Percentiles rank a stretch among this genome's conserved stretches.
phyloP scores from a whole-genome alignment of 2,113 vertebrate genomes.

The Nipponia nippon region DNA sequence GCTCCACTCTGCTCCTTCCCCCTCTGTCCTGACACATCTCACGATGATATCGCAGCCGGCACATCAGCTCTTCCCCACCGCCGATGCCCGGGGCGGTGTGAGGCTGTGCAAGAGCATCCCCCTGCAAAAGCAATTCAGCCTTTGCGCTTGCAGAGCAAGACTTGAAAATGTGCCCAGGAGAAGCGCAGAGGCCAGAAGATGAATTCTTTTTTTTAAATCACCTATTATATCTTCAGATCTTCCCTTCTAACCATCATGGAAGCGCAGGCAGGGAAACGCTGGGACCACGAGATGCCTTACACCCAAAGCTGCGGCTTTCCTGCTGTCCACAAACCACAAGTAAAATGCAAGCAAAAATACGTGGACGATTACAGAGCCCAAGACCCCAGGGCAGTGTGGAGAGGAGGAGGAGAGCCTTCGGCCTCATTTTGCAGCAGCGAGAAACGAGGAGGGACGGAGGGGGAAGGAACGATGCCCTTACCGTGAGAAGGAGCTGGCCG shows the following conservation, averaged over 20 bases:
- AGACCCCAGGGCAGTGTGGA: fast-evolving
- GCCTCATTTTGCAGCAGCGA: fast-evolving
- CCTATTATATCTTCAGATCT: neutral
- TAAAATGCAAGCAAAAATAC: neutral
- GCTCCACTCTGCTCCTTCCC: neutral
- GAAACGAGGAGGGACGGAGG: neutral
- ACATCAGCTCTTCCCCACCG: neutral
- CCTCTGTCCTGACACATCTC: fast-evolving
- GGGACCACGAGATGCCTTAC: neutral
- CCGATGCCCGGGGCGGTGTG: fast-evolving
- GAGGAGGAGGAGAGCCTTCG: neutral
- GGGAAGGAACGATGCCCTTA: neutral
- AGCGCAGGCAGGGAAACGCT: fast-evolving
- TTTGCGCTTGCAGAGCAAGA: neutral
- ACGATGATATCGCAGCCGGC: fast-evolving
- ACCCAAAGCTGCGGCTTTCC: neutral
- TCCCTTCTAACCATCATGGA: neutral
- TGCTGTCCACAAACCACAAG: fast-evolving
- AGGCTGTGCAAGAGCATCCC: neutral
- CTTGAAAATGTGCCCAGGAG: neutral
- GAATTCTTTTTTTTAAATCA: neutral
- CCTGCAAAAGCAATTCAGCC: neutral
- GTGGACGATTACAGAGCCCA: neutral
- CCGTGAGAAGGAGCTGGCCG: fast-evolving
- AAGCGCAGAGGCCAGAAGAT: neutral